Conservation (phyloP, 1,140 invertebrate species). For the Gonioctena quinquepunctata region DNA sequence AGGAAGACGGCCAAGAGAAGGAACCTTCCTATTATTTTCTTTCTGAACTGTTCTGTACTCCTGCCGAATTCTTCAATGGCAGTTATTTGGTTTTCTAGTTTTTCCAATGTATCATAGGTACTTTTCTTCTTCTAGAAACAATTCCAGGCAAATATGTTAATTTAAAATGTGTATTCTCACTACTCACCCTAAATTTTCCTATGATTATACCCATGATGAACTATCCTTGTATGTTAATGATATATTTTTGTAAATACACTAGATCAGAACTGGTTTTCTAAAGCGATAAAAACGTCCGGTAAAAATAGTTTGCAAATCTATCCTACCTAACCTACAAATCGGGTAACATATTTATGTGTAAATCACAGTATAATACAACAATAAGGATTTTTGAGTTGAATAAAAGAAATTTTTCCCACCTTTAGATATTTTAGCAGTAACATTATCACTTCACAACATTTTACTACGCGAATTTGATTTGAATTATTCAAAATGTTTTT, state of each 20-base stretch:
- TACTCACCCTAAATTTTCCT: conserved; percentile 49
- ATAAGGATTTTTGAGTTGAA: background rate
- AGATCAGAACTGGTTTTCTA: background rate
- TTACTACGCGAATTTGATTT: background rate
- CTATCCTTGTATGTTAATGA: background rate
- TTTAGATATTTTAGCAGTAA: background rate
- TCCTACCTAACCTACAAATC: background rate
- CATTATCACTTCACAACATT: background rate
- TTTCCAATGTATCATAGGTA: conserved; percentile 75
- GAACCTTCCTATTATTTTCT: conserved; percentile 77
- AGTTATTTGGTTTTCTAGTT: conserved; percentile 79
- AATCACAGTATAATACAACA: background rate
- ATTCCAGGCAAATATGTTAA: background rate
- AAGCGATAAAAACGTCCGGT: background rate
- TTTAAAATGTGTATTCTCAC: conserved; percentile 6
- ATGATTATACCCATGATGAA: conserved; percentile 47
- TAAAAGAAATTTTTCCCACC: background rate
- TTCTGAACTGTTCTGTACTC: conserved; percentile 77
- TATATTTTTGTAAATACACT: background rate
- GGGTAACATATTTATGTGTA: background rate
- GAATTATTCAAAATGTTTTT: background rate
- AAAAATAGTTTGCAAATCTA: background rate
- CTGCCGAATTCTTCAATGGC: conserved; percentile 78
- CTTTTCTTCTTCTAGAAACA: conserved; percentile 78
- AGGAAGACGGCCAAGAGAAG: conserved; percentile 79